Base-by-base conservation (phyloP, 1,140 invertebrate genomes). In the Chymomyza costata region DNA sequence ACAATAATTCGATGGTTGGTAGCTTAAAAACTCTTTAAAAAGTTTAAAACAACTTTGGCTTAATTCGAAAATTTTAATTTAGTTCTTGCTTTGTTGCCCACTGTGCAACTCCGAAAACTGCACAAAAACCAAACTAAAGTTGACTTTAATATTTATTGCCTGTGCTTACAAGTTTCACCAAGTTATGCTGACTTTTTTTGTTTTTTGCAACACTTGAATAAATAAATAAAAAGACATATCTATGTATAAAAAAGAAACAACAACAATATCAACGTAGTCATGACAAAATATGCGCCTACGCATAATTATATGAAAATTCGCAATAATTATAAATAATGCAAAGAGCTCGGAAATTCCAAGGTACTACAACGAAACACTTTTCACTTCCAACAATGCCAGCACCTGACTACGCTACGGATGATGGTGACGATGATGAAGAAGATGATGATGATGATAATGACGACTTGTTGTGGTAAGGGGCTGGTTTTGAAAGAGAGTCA, bases 291-390 rank as follows among this genome's bases (percentile, higher is more conserved):
- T 76, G 71, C 71, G 70, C 62, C 58, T 53, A 76, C 67, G 71
- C 71, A 76, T 80, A 76, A 80, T 76, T 76, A 76, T 80, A 80
- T 80, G 66, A 76, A 76, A 76, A 80, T 76, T 76, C 71, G 73
- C 73, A 78, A 76, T 76, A 76, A 76, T 76, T 76, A 76, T 76
- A 80, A 76, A 76, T 76, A 76, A 76, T 76, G 63, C 66, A 71
- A 16, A 59, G 58, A 54, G 54, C 54, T 51, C 41, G 44, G 53
- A 46, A 63, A 63, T 78, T 52, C 38, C 59, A 59, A 53, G 50
- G 47, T 46, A 46, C 15, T 43, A 25, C 11, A 37, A 28, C 18
- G 41, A 32, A 73, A 35, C 61, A 78, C 65, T 76, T 46, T 61
- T 56, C 71, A 71, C 70, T 63, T 78, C 70, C 70, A 71, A 46